phyloP scores from a whole-genome alignment of 2,888 invertebrate species.

The Glyphotaelius pellucidus region DNA sequence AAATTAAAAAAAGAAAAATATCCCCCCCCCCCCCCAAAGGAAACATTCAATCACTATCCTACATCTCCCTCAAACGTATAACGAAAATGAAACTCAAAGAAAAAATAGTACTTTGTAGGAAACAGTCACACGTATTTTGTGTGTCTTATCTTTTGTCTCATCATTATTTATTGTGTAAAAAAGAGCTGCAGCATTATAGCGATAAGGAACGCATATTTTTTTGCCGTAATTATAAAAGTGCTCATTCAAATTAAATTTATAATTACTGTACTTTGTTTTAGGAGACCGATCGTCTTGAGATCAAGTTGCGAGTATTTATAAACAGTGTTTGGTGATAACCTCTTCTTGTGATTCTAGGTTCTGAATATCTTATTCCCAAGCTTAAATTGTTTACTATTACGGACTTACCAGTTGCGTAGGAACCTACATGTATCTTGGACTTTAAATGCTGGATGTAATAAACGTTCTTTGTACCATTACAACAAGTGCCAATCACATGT shows the following conservation, averaged over 20 bases:
- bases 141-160: no score
- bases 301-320: background rate
- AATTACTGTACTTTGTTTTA: background rate
- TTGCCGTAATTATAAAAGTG: no score
- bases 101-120: no score
- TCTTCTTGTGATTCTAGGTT: background rate
- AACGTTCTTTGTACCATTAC: constrained; percentile 6
- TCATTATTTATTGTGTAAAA: no score
- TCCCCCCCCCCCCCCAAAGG: no score
- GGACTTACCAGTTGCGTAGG: background rate
- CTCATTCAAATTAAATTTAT: background rate
- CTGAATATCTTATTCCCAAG: background rate
- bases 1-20: no score
- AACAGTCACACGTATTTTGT: no score
- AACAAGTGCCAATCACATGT: constrained; percentile 42
- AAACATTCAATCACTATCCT: no score
- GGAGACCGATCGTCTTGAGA: background rate
- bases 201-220: no score
- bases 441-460: background rate
- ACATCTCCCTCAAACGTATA: no score
- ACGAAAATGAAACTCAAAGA: no score
- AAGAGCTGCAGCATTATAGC: no score
- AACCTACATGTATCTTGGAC: background rate
- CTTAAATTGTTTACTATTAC: background rate
- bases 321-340: background rate